Conservation (phyloP, 2,113 vertebrate species). For the Haemorhous mexicanus region DNA sequence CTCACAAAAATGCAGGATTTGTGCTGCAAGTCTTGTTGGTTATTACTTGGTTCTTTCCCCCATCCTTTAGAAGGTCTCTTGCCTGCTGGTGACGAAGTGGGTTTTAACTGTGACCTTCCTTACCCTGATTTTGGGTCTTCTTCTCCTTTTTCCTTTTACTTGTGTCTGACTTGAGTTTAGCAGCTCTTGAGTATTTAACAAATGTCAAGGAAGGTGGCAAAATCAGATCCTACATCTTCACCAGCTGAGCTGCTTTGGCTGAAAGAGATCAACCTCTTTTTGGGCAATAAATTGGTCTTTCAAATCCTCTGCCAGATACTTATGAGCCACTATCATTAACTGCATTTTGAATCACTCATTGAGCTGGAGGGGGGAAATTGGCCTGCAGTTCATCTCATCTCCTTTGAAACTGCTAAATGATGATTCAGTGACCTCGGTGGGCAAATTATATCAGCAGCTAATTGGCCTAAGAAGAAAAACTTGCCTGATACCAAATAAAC, state of each 20-base stretch:
- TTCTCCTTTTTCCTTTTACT: not conserved
- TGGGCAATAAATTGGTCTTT: not conserved
- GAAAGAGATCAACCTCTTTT: not conserved
- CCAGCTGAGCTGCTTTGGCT: not conserved
- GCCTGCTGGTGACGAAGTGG: not conserved
- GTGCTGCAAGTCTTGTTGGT: not conserved
- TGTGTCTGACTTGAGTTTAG: not conserved
- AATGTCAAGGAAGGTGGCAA: not conserved
- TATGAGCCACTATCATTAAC: slow-evolving; percentile 25
- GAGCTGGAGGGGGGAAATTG: slow-evolving; percentile 13
- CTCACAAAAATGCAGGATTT: not conserved
- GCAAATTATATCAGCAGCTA: slow-evolving; percentile 31
- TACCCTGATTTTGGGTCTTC: not conserved
- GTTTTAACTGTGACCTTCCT: not conserved
- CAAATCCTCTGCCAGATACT: slow-evolving; percentile 9
- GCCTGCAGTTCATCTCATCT: not conserved
- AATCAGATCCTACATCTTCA: not conserved
- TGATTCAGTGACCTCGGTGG: slow-evolving; percentile 42
- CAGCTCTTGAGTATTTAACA: not conserved
- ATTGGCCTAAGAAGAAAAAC: slow-evolving; percentile 27
- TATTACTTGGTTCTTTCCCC: not conserved
- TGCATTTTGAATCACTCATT: not conserved
- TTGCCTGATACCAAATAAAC: not conserved
- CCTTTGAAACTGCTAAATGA: slow-evolving; percentile 23
- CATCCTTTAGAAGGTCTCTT: not conserved